A percentile compares a stretch with the other conserved stretches of the same genome.
Conservation (phyloP, 2,888 invertebrate genomes). For the Ellobium chinense region DNA sequence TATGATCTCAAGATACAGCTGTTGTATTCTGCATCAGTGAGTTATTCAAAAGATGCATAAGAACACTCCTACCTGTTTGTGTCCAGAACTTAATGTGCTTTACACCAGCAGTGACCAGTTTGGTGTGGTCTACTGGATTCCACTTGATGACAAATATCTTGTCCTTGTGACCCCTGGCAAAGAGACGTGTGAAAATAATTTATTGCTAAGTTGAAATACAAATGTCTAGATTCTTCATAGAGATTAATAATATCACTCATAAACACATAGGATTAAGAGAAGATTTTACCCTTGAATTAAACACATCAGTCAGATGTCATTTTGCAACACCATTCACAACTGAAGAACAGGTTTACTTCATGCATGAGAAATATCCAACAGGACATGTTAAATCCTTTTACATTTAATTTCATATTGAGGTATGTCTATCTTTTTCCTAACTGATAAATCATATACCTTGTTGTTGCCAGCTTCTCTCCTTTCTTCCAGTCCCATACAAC, state of each 20-base stretch:
- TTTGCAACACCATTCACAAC: too few species aligned
- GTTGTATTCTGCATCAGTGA: not conserved
- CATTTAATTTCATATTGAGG: too few species aligned
- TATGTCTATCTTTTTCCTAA: too few species aligned
- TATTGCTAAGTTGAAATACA: not conserved
- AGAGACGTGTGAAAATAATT: not conserved
- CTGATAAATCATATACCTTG: constrained; percentile 77
- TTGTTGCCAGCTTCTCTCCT: constrained; percentile 79
- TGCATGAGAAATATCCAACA: too few species aligned
- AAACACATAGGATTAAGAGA: too few species aligned
- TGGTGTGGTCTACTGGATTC: constrained; percentile 77
- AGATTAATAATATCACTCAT: too few species aligned
- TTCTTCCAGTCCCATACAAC: constrained; percentile 80
- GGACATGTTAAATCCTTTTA: too few species aligned
- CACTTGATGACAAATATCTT: constrained; percentile 80
- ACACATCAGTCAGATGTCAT: too few species aligned
- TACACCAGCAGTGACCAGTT: constrained; percentile 79
- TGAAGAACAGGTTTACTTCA: too few species aligned
- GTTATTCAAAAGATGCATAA: not conserved
- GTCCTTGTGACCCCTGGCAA: constrained; percentile 79
- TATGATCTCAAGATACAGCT: not conserved
- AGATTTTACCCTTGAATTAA: too few species aligned
- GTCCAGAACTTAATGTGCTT: constrained; percentile 80
- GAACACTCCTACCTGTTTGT: constrained; percentile 73
- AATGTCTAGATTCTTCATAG: too few species aligned